Base-by-base conservation (phyloP, 2,113 vertebrate genomes). In the Pomatorhinus ruficollis region DNA sequence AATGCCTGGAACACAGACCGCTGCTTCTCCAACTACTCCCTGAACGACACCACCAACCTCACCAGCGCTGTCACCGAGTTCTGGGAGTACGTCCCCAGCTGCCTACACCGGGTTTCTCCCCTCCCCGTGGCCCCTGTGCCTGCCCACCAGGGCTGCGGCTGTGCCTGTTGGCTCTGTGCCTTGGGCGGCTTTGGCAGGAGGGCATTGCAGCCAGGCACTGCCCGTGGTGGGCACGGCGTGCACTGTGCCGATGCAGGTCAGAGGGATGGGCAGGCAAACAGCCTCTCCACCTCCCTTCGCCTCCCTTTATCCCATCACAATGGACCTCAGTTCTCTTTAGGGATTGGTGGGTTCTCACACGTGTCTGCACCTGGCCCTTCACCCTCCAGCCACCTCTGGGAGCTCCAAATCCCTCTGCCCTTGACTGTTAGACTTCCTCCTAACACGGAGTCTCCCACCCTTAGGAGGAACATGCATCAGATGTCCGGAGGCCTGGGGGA, bases 401-500 rank as follows among this genome's bases (percentile, higher is more conserved):
- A 64, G 44, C 60, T 44, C 59, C 9, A 0, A 12, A 28, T 42
- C 23, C 28, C n/a, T 57, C n/a, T 53, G 25, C 6, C 31, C 17
- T 15, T 28, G 13, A 5, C 3, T 33, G 23, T 2, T 0, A 2
- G 23, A 12, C 10, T 35, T 83, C 27, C 10, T 35, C 23, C 92
- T 90, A 76, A 95, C 5, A 0, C 10, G 13, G 12, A 5, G 12
- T 89, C 47, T 95, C 53, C 28, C 33, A 7, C 27, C 14, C 63
- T 42, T 42, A 99, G 99, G 96, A 98, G 98, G 60, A 99, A 99
- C 96, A 99, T 99, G 99, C 99, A 99, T 76, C 98, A 99, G 97
- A 75, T 99, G 66, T 97, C 98, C 0, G 90, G 81, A 19, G 98
- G 99, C 31, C 95, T 99, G 77, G 99, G 99, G 56, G 98, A 99